Evolutionary conservation across 2,113 vertebrate genomes (phyloP).

Genomic region (Sinocyclocheilus anshuiensis): DNA sequence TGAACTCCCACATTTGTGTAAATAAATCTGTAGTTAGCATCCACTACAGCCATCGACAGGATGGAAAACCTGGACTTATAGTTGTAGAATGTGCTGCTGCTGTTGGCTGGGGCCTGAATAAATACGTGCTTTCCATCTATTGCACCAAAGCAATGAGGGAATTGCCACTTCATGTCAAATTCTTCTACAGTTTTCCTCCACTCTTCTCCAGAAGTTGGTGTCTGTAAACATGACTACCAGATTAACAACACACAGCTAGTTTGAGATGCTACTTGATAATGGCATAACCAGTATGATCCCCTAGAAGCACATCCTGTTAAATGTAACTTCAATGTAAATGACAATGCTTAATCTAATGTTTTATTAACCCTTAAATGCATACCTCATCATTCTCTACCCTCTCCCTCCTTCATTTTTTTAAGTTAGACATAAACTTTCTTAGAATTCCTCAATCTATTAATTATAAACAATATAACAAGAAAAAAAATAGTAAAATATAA

Average conservation of each 20-base stretch:
- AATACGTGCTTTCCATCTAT: neutral
- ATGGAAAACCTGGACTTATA: conserved; percentile 10
- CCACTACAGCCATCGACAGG: neutral
- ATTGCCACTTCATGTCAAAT: neutral
- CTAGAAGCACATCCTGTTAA: neutral
- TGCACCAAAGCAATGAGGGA: neutral
- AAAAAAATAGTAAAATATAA: too few relatives aligned
- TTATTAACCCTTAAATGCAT: too few relatives aligned
- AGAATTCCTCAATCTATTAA: too few relatives aligned
- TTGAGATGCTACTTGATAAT: neutral
- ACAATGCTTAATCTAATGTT: too few relatives aligned
- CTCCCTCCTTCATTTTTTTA: too few relatives aligned
- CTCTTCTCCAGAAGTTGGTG: neutral
- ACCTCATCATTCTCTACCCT: too few relatives aligned
- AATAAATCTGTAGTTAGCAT: neutral
- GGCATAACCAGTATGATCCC: neutral
- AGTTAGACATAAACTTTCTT: too few relatives aligned
- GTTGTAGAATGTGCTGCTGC: neutral
- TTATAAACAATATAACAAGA: too few relatives aligned
- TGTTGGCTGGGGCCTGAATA: neutral
- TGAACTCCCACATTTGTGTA: neutral
- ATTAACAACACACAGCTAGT: neutral
- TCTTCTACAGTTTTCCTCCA: neutral
- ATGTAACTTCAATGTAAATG: neutral
- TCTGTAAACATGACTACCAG: neutral